Conservation (phyloP, 2,797 vertebrate species). For the Babyrousa celebensis region DNA sequence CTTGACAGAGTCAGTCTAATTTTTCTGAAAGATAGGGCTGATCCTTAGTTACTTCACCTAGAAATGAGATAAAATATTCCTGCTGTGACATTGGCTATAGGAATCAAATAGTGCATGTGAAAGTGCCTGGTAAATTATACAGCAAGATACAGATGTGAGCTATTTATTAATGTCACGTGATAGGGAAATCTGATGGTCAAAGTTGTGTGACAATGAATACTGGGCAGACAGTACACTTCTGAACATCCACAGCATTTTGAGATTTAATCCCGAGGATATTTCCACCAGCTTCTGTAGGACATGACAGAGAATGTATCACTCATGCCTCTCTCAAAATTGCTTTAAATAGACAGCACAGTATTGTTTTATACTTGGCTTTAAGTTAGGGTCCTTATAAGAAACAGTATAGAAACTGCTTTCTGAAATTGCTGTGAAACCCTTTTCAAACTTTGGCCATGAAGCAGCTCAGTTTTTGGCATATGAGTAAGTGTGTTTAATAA, state of each 20-base stretch:
- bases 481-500: neutral
- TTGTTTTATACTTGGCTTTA: neutral
- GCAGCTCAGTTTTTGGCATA: neutral
- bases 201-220: neutral
- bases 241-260: neutral
- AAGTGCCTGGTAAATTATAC: neutral
- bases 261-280: neutral
- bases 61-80: neutral
- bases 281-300: neutral
- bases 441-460: slow-evolving; percentile 6
- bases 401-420: neutral
- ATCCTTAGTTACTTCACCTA: neutral
- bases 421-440: neutral
- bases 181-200: neutral
- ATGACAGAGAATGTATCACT: neutral
- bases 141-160: neutral
- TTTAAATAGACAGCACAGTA: neutral
- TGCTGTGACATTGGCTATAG: neutral
- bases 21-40: slow-evolving; percentile 25
- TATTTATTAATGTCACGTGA: neutral
- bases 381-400: neutral
- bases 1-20: neutral
- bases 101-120: neutral
- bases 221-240: neutral
- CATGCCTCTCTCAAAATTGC: neutral